Percentiles rank a stretch among this genome's conserved stretches.
These are phyloP conservation scores for Gymnarchus niloticus DNA, from an alignment of 2,113 vertebrate species.

Conservation along the genomic window DNA sequence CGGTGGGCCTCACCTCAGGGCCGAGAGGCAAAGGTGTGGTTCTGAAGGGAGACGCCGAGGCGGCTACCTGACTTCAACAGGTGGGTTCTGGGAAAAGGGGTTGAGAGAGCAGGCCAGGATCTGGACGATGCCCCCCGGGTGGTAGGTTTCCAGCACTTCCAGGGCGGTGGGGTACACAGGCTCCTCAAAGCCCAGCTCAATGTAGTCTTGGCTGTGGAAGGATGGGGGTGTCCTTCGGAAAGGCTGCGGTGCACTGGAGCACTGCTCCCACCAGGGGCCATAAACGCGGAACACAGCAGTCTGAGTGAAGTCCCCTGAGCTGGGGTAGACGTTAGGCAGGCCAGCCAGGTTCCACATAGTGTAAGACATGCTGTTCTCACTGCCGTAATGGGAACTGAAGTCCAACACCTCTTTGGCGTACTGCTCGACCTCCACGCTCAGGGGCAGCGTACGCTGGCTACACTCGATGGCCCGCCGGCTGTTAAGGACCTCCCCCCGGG, in stretches of 20 bases:
- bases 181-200: slow-evolving; percentile 91
- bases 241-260: slow-evolving; percentile 69
- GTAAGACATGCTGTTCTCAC: slow-evolving; percentile 97
- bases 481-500: slow-evolving; percentile 84
- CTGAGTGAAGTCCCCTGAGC: slow-evolving; percentile 96
- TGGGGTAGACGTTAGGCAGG: slow-evolving; percentile 90
- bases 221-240: slow-evolving; percentile 75
- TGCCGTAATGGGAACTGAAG: slow-evolving; percentile 98
- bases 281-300: slow-evolving; percentile 94
- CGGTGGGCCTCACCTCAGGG: background rate
- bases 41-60: background rate
- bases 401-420: slow-evolving; percentile 95
- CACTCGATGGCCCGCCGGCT: slow-evolving; percentile 84
- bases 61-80: slow-evolving; percentile 83
- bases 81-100: slow-evolving; percentile 84
- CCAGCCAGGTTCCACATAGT: slow-evolving; percentile 98
- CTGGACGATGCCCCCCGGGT: slow-evolving; percentile 89
- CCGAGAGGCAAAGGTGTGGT: background rate
- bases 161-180: slow-evolving; percentile 91
- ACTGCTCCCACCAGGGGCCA: slow-evolving; percentile 90
- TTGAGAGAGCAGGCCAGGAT: slow-evolving; percentile 95
- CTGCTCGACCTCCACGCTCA: slow-evolving; percentile 84
- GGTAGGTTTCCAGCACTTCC: slow-evolving; percentile 93
- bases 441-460: slow-evolving; percentile 74
- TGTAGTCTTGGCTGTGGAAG: slow-evolving; percentile 90